Base-by-base conservation (phyloP, 2,888 invertebrate species). In the Lycaena phlaeas region DNA sequence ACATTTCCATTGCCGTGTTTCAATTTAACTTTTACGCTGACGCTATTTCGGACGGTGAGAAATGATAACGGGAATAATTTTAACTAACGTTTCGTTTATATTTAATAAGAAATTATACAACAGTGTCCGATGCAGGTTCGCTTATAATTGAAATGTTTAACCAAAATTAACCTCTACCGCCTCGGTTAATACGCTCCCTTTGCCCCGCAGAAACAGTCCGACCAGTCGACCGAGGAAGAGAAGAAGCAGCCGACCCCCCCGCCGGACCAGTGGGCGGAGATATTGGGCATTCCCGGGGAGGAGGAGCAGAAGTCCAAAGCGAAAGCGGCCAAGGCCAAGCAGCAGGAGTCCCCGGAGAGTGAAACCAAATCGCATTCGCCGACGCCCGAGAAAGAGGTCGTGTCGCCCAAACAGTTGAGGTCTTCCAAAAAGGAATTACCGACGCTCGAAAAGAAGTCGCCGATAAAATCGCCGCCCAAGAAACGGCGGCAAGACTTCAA, bases 251-350 rank as follows among this genome's bases (percentile, higher is more conserved):
- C 82, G 2, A 82, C 81, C 0, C 82, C 82, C 0, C 82, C 82
- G 0, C 82, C 78, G 0, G 82, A 84, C 59, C 77, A 79, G 46
- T 81, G 82, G 82, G 79, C 82, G 2, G 82, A 82, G 25, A 84
- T 84, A 6, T 69, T 84, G 15, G 82, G 81, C 49, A 78, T 84
- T 1, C 81, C 82, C 0, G 76, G 70, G 22, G 66, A 75, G n/a
- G 64, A 58, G 11, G 50, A 49, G 46, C n/a, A n/a, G 31, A 57
- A 64, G 6, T 44, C 55, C 4, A 56, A 54, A 12, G 42, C 47
- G 3, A 50, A 44, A 18, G 44, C 37, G 31, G 27, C 47, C 6
- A 59, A 54, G 26, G 51, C 51, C 4, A 59, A 41, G 34, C 53
- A 45, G 7, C 56, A 57, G 25, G 46, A 51, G 3, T 38, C 52